Evolutionary conservation across 2,888 invertebrate species (phyloP), one percentile per base, ranked within the genome.

Genomic region (Crepidodera aurea): DNA sequence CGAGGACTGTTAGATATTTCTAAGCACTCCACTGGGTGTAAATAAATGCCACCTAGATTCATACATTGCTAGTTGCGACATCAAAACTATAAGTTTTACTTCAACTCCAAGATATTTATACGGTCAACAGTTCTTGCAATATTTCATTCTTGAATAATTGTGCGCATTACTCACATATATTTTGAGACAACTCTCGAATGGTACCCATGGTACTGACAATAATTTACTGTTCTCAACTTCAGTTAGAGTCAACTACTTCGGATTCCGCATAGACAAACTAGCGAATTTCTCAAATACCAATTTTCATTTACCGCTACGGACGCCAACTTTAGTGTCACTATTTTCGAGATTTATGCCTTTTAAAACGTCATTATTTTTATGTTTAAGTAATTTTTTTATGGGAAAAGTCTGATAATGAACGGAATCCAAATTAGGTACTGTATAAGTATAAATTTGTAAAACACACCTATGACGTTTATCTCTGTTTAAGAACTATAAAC

Each of bases 141-240:
- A 55, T 44, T 44, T 42, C 32, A 44, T 44, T 44, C 42, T 42
- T 27, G 44, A 55, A 55, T 55, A 32, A 55, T 55, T 55, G 53
- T 54, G 54, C 44, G 29, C 54, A 55, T 55, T 55, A 55, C 32
- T 55, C 44, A 44, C 54, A 55, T 55, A 55, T 27, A 44, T 55
- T 42, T 55, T 42, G 16, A 53, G 27, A 18, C 40, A 27, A 55
- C 25, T 29, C 44, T 29, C 13, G 19, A 55, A 55, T 42, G 29
- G 42, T 13, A 55, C 44, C 54, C 32, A 19, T 55, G 42, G 19
- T 32, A 55, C 27, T 55, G 12, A 55, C 53, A 53, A 53, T 53
- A 53, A 53, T 53, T 53, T 40, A 53, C 40, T 53, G 40, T 53
- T 53, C 40, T 22, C 40, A 53, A 40, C 27, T 53, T 40, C 40